A percentile compares a stretch with the other conserved stretches of the same genome.
Evolutionary conservation across 1,140 invertebrate species (phyloP).

Genomic region (Hesperophylax magnus): DNA sequence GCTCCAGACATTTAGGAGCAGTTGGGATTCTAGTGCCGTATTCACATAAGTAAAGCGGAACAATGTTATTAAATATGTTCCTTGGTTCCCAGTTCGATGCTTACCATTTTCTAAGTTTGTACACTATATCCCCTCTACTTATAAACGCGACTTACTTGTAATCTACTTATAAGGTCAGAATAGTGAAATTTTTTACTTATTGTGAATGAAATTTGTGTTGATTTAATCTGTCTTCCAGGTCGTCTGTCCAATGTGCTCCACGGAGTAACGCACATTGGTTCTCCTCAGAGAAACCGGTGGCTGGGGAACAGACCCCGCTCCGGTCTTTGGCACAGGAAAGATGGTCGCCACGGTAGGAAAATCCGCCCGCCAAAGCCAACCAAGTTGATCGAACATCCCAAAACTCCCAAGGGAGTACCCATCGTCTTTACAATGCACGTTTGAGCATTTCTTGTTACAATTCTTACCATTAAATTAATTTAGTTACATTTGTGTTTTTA

Average conservation of each 20-base stretch:
- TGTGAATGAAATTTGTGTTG: no score
- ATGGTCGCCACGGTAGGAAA: slow-evolving; percentile 91
- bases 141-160: no score
- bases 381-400: slow-evolving; percentile 60
- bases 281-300: slow-evolving; percentile 85
- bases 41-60: no score
- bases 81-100: no score
- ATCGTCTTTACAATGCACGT: slow-evolving; percentile 17
- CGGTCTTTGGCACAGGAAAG: slow-evolving; percentile 94
- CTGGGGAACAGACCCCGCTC: slow-evolving; percentile 91
- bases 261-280: slow-evolving; percentile 82
- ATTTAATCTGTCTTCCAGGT: slow-evolving; percentile 67
- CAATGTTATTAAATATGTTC: no score
- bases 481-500: neutral
- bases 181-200: no score
- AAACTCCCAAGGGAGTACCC: neutral
- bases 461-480: slow-evolving; percentile 10
- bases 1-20: no score
- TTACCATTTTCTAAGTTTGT: no score
- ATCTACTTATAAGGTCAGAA: no score
- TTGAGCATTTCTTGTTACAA: neutral
- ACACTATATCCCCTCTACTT: no score
- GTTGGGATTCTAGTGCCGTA: no score
- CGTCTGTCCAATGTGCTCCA: slow-evolving; percentile 89
- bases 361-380: slow-evolving; percentile 74